These are phyloP conservation scores for Caenorhabditis remanei DNA, from an alignment of 1,140 invertebrate genomes.

Conservation along the genomic window DNA sequence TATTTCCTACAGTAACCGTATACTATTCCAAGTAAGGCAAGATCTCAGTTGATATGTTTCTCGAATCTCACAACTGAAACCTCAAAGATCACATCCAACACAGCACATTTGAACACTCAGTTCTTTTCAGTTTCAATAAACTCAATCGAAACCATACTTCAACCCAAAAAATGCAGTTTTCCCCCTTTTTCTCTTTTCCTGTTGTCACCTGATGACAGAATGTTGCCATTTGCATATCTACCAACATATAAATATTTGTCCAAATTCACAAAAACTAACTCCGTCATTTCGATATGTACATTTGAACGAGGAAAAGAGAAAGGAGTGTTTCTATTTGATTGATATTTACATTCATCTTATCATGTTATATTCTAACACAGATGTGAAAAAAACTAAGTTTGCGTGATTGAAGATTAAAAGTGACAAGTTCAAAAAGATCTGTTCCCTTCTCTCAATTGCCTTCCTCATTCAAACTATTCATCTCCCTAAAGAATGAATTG, in stretches of 20 bases:
- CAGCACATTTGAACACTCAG: too few species aligned
- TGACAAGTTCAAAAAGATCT: slow-evolving; percentile 1
- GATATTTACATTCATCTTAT: neutral
- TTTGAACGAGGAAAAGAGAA: neutral
- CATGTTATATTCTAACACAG: neutral
- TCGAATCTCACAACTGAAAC: too few species aligned
- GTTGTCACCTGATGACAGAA: neutral
- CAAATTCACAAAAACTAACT: neutral
- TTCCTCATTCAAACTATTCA: too few species aligned
- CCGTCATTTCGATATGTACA: neutral
- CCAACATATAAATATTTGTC: too few species aligned
- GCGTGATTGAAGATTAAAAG: neutral
- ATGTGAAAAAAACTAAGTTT: neutral
- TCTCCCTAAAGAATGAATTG: neutral
- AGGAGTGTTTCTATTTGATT: neutral
- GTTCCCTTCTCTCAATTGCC: neutral
- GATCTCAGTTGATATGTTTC: too few species aligned
- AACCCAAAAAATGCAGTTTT: neutral
- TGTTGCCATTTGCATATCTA: neutral
- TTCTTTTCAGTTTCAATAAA: too few species aligned
- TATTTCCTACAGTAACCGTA: too few species aligned
- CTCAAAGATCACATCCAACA: too few species aligned
- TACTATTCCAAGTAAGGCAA: too few species aligned
- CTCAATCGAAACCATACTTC: too few species aligned
- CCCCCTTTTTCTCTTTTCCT: too few species aligned